Percentiles rank a stretch among this genome's conserved stretches.
Conservation (phyloP, 1,140 invertebrate species). For the Nephila pilipes region DNA sequence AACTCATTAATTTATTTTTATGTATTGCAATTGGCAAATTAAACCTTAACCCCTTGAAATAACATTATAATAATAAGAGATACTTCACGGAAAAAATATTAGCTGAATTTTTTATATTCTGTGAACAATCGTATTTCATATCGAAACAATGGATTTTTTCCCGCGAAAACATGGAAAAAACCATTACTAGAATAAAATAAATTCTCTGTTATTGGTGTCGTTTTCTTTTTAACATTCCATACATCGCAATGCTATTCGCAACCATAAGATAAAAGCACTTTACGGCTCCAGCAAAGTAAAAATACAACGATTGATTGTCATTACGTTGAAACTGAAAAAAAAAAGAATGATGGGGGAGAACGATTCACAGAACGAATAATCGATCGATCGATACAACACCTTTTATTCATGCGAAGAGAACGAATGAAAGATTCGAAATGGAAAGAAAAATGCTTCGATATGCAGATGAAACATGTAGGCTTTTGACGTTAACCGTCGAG, state of each 20-base stretch:
- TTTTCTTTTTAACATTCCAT: conserved; percentile 44
- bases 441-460: conserved; percentile 40
- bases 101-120: not conserved
- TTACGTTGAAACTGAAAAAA: conserved; percentile 48
- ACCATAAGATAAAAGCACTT: conserved; percentile 60
- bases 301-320: conserved; percentile 67
- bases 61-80: not conserved
- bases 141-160: conserved; percentile 55
- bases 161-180: conserved; percentile 31
- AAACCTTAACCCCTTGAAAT: not conserved
- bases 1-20: conserved; percentile 1
- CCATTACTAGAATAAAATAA: conserved; percentile 67
- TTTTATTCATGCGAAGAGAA: conserved; percentile 62
- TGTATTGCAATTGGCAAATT: conserved; percentile 16
- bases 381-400: conserved; percentile 54
- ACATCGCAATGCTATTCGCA: not conserved
- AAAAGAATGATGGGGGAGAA: not conserved
- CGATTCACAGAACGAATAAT: conserved; percentile 56
- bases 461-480: conserved; percentile 43
- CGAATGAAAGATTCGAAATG: conserved; percentile 34
- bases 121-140: conserved; percentile 21
- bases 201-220: conserved; percentile 42
- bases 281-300: conserved; percentile 54
- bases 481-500: conserved; percentile 39
- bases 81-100: not conserved